Base-by-base conservation (phyloP, 2,113 vertebrate species). In the Siniperca chuatsi region DNA sequence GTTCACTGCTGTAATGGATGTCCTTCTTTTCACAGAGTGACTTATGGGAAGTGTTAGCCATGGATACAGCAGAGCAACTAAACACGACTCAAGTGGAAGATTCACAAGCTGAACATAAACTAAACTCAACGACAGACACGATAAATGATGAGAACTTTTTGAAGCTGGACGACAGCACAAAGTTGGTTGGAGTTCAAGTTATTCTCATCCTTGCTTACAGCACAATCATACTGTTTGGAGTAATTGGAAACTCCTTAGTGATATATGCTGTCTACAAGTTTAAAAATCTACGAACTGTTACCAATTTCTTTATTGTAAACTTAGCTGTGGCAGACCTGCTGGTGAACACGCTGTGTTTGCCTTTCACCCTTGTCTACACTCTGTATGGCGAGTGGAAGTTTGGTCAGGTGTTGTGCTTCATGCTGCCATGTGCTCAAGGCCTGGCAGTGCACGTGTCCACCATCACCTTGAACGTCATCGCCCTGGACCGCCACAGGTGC, bases 281-380 rank as follows among this genome's bases (percentile, higher is more conserved):
- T 90, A 98, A 96, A 93, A 97, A 94, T 35, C 97, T 99, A 90
- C 96, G 94, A 35, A 98, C 97, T 0, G 98, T 98, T 20, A 99
- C 98, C 13, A 99, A 99, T 89, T 99, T 97, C 92, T 99, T 99
- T 81, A 99, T 99, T 2, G 97, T 96, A 37, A 99, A 99, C 85
- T 92, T 99, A 79, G 98, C 98, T 0, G 97, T 99, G 85, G 96
- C 98, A 0, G 98, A 99, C 86, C 84, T 99, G 86, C 91, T 99
- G 55, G 97, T 99, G 79, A 99, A 98, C 75, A 98, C 96, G 0
- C 75, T 99, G 80, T 99, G 98, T 75, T 90, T 99, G 66, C 98
- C 98, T 0, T 99, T 98, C 92, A 99, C 98, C 3, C 94, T 99
- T 18, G 94, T 96, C 88, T 97, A 99, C 75, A 99, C 97, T 0